Evolutionary conservation across 2,888 invertebrate species (phyloP).

Genomic region (Xylophagus ater): DNA sequence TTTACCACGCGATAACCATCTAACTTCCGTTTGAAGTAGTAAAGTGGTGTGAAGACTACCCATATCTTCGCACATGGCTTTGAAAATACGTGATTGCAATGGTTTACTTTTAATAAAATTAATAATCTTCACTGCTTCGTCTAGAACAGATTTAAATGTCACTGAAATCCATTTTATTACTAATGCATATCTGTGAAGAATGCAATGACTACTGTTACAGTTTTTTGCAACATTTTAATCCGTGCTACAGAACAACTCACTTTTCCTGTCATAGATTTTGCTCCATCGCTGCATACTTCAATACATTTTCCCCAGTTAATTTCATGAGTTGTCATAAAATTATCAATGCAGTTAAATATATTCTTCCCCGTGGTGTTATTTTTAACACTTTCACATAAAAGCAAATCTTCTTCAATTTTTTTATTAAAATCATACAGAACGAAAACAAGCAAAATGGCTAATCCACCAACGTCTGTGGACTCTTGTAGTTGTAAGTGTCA

Average conservation of each 20-base stretch:
- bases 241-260: slow-evolving; percentile 9
- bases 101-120: slow-evolving; percentile 13
- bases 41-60: slow-evolving; percentile 9
- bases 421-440: slow-evolving; percentile 6
- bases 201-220: slow-evolving; percentile 12
- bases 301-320: slow-evolving; percentile 10
- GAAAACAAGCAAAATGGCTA: slow-evolving; percentile 8
- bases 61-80: slow-evolving; percentile 10
- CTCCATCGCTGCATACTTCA: slow-evolving; percentile 13
- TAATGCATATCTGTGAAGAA: slow-evolving; percentile 12
- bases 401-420: slow-evolving; percentile 11
- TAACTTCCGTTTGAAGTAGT: too few relatives aligned
- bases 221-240: slow-evolving; percentile 10
- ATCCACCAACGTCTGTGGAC: slow-evolving; percentile 10
- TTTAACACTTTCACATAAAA: slow-evolving; percentile 13
- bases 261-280: slow-evolving; percentile 11
- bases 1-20: slow-evolving; percentile 11
- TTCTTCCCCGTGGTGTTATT: slow-evolving; percentile 10
- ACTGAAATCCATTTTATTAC: slow-evolving; percentile 11
- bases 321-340: slow-evolving; percentile 11
- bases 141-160: slow-evolving; percentile 8
- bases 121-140: slow-evolving; percentile 11
- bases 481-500: slow-evolving; percentile 9
- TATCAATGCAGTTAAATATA: slow-evolving; percentile 12
- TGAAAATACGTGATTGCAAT: slow-evolving; percentile 10